Evolutionary conservation across 2,113 vertebrate species (phyloP), one percentile per base, ranked within the genome.

Genomic region (Chiloscyllium plagiosum): DNA sequence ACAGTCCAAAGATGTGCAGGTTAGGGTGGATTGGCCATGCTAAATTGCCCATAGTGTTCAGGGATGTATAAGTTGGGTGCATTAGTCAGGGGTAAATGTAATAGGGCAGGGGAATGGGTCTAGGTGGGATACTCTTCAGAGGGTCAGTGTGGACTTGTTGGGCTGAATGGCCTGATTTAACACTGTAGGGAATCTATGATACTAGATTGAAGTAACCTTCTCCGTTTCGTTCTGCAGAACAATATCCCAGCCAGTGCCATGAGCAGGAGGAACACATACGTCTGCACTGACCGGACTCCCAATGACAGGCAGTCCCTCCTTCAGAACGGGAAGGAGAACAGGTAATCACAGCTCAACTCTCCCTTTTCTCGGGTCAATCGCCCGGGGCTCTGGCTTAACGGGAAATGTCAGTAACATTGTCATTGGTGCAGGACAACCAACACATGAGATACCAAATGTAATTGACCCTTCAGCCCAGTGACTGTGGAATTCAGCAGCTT

Each of bases 251-350:
- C 98, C 0, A 98, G 98, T 95, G 98, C 98, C 96, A 99, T 99
- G 99, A 98, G 98, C 26, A 98, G 99, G 65, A 97, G 99, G 80
- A 99, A 99, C 97, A 99, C 99, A 0, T 99, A 99, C 0, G 99
- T 99, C 37, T 99, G 99, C 95, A 98, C 98, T 0, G 99, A 99
- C 96, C 98, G 98, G 29, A 97, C 98, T 0, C 97, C 97, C 89
- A 95, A 97, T 0, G 99, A 99, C 26, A 97, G 98, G 89, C 98
- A 98, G 0, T 96, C 98, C 0, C 97, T 99, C 96, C 97, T 99
- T 96, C 98, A 98, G 95, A 99, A 99, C 0, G 98, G 98, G 96
- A 99, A 99, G 96, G 99, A 99, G 96, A 99, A 98, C 97, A 98
- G 98, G 98, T 99, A 97, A 0, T 37, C 12, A 33, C 72, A 10